These are phyloP conservation scores for Pithys albifrons DNA, from an alignment of 2,113 vertebrate genomes.

Conservation along the genomic window DNA sequence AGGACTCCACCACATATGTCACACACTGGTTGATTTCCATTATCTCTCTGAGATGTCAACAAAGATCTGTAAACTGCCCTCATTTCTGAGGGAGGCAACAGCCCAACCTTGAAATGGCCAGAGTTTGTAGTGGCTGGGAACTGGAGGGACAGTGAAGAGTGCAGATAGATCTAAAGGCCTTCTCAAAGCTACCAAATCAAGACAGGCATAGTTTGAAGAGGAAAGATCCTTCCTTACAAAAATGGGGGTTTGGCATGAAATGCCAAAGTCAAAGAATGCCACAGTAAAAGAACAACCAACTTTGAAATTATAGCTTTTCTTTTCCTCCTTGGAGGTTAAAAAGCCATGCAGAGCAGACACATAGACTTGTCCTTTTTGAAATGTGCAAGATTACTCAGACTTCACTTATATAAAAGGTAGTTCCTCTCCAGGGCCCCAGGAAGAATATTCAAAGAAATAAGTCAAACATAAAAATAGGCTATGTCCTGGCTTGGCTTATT, in stretches of 20 bases:
- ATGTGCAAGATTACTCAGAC: neutral
- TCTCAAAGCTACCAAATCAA: neutral
- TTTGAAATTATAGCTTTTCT: neutral
- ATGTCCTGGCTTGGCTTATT: slow-evolving; percentile 1
- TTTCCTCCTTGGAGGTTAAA: neutral
- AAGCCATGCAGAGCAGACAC: neutral
- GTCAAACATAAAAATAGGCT: slow-evolving; percentile 5
- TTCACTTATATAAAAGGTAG: neutral
- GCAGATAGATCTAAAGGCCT: neutral
- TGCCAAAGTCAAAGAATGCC: too few relatives aligned
- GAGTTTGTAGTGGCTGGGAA: neutral
- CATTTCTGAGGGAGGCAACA: neutral
- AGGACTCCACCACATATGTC: too few relatives aligned
- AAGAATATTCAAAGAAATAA: slow-evolving; percentile 25
- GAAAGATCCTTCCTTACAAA: neutral
- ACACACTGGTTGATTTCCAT: too few relatives aligned
- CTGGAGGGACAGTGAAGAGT: neutral
- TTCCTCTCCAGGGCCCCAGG: neutral
- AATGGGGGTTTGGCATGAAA: neutral
- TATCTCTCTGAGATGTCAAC: too few relatives aligned
- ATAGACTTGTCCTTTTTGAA: neutral
- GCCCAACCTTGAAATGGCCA: neutral
- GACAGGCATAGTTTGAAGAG: neutral
- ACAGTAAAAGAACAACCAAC: neutral
- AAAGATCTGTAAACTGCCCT: neutral